A percentile compares a stretch with the other conserved stretches of the same genome.
Conservation (phyloP, 2,113 vertebrate genomes). For the Pachycephala philippinensis region DNA sequence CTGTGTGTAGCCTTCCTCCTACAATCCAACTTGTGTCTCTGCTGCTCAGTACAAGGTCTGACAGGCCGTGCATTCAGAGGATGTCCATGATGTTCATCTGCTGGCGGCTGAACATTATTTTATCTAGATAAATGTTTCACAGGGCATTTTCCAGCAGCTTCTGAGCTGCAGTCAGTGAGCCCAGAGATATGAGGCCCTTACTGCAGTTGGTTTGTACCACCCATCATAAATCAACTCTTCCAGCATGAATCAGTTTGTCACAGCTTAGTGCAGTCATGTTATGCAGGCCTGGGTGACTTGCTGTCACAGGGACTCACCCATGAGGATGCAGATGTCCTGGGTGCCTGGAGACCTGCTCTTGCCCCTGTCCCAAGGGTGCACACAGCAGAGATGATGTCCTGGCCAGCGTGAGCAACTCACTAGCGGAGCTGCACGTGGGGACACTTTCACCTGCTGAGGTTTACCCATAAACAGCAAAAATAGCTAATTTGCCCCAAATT, state of each 20-base stretch:
- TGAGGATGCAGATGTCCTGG: neutral
- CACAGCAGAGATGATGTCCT: rapidly evolving
- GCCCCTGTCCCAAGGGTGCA: neutral
- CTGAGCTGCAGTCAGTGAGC: neutral
- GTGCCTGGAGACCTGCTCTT: neutral
- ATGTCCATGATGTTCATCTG: neutral
- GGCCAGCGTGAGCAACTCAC: neutral
- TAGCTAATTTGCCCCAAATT: neutral
- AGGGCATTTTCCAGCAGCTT: conserved; percentile 15
- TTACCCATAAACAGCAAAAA: neutral
- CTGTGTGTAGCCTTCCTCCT: neutral
- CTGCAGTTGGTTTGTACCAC: neutral
- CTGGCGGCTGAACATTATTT: neutral
- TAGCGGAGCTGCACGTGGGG: neutral
- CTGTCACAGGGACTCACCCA: neutral
- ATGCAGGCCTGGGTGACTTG: neutral
- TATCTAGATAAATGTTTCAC: neutral
- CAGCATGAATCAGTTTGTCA: neutral
- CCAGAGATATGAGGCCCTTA: neutral
- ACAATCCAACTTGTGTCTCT: neutral
- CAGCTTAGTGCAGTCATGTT: rapidly evolving
- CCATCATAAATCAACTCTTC: neutral
- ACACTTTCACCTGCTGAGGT: neutral
- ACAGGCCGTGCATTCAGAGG: neutral
- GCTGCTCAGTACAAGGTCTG: neutral